These are phyloP conservation scores for Periophthalmus modestus DNA, from an alignment of 2,113 vertebrate species.

Conservation along the genomic window DNA sequence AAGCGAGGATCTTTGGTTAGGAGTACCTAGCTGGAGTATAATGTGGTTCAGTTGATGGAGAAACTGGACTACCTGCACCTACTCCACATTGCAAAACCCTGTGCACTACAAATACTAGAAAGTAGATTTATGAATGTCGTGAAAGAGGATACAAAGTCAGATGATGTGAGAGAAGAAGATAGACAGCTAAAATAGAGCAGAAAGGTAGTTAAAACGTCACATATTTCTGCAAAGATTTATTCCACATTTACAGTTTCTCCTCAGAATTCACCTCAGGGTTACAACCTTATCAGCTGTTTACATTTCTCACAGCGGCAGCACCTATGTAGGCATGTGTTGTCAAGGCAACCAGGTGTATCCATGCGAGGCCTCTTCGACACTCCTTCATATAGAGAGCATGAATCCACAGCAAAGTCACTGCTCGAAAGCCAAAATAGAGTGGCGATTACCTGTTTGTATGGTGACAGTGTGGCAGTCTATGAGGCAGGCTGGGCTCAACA, in stretches of 20 bases:
- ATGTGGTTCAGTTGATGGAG: no score
- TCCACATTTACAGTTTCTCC: background rate
- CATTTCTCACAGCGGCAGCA: background rate
- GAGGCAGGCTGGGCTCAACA: slow-evolving; percentile 7
- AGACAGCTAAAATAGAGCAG: background rate
- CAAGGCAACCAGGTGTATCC: slow-evolving; percentile 4
- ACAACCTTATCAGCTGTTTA: slow-evolving; percentile 5
- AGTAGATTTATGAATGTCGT: background rate
- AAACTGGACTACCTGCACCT: no score
- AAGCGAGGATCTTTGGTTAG: no score
- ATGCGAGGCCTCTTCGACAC: background rate
- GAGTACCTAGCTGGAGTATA: no score
- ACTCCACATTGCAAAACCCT: background rate
- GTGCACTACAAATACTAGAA: background rate
- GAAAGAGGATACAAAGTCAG: background rate
- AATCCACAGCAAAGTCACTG: slow-evolving; percentile 14
- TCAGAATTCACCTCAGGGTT: background rate
- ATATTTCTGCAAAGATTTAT: background rate
- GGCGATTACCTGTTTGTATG: slow-evolving; percentile 22
- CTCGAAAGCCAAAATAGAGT: slow-evolving; percentile 22
- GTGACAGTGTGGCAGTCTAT: slow-evolving; percentile 15
- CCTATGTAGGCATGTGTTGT: background rate
- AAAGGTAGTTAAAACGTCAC: background rate
- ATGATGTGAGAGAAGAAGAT: background rate
- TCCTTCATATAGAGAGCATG: slow-evolving; percentile 18